Evolutionary conservation across 2,797 vertebrate genomes (phyloP), one percentile per base, ranked within the genome.

Genomic region (Carcharodon carcharias): DNA sequence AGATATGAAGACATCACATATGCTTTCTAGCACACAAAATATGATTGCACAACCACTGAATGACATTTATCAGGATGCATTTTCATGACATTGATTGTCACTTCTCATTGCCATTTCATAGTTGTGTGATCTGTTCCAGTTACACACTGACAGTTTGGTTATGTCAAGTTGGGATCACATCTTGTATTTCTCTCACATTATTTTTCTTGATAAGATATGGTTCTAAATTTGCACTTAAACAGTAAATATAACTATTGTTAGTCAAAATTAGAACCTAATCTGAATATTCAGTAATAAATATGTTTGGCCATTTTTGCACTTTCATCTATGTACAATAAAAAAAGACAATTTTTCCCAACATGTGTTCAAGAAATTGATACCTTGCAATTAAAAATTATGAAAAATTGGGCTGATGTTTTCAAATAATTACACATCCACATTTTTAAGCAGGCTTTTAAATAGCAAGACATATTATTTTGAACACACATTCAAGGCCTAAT

Each of bases 51-150:
- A 93, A 93, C 8, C 21, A 67, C 61, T 45, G 61, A 93, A 40
- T 67, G 40, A 93, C 61, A 93, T 93, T 65, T 93, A 93, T 93
- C n/a, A 65, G 91, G 91, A 93, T 67, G n/a, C 35, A 93, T 67
- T 93, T 93, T 26, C 61, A 93, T 93, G 91, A 93, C 91, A 93
- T 93, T 40, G 61, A 45, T 93, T 93, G 21, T 93, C 91, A 93
- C 16, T 54, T 26, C 63, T 93, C 45, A 93, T 93, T 67, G 7
- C n/a, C 61, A 93, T 93, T 67, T 40, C 9, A 23, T 45, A 40
- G 23, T n/a, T 26, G 21, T n/a, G 31, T 45, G 61, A 67, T 93
- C 91, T 67, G 91, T 67, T 91, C 18, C 61, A 93, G 61, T 93
- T 93, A 65, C 8, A 40, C 58, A 40, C 18, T 65, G 35, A 63